Conservation (phyloP, 2,797 vertebrate species). For the Poeciliopsis gracilis region DNA sequence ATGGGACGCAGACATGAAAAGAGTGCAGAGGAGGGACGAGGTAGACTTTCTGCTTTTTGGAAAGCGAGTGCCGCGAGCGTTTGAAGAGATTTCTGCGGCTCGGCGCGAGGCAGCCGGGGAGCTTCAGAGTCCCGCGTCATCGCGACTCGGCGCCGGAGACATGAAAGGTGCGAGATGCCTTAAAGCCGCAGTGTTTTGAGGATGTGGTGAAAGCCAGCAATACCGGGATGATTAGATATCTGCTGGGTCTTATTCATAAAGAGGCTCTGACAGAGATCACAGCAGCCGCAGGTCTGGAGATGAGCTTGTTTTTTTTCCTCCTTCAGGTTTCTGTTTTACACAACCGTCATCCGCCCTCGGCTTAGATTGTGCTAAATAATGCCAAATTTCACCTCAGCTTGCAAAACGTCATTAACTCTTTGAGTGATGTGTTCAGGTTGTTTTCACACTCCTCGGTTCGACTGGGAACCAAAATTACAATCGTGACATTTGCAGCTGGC, state of each 20-base stretch:
- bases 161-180: slow-evolving; percentile 52
- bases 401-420: slow-evolving; percentile 10
- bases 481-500: too few relatives aligned
- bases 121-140: slow-evolving; percentile 27
- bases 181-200: slow-evolving; percentile 41
- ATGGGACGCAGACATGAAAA: slow-evolving; percentile 35
- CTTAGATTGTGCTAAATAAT: neutral
- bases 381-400: slow-evolving; percentile 1
- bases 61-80: slow-evolving; percentile 30
- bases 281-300: slow-evolving; percentile 38
- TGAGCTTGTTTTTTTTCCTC: slow-evolving; percentile 10
- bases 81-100: slow-evolving; percentile 34
- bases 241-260: slow-evolving; percentile 49
- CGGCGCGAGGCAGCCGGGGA: slow-evolving; percentile 26
- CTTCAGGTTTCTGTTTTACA: slow-evolving; percentile 11
- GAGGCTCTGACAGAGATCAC: slow-evolving; percentile 51
- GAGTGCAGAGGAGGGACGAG: slow-evolving; percentile 29
- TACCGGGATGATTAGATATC: slow-evolving; percentile 28
- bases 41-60: slow-evolving; percentile 29
- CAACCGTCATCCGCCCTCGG: slow-evolving; percentile 6
- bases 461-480: too few relatives aligned
- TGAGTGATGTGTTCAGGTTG: neutral
- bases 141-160: slow-evolving; percentile 19
- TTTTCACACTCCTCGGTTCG: too few relatives aligned
- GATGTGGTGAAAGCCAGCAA: slow-evolving; percentile 50